Evolutionary conservation across 2,888 invertebrate genomes (phyloP), one percentile per base, ranked within the genome.

Genomic region (Onthophagus sagittarius): DNA sequence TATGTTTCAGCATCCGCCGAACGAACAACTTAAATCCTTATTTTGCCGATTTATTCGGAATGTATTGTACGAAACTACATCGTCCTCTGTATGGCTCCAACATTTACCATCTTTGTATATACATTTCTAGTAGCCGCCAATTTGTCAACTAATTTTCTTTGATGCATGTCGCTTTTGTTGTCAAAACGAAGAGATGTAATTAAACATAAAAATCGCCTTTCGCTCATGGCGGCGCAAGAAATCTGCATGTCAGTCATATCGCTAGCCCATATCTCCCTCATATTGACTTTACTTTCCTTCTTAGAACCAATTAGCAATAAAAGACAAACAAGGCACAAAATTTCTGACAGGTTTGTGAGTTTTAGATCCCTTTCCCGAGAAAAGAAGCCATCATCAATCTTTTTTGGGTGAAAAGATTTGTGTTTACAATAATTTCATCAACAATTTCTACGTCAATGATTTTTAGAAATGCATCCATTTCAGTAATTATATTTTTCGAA

Each of bases 121-220:
- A n/a, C n/a, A 6, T 63, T 70, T 15, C 13, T n/a, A n/a, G n/a
- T n/a, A n/a, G n/a, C n/a, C n/a, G n/a, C n/a, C n/a, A n/a, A n/a
- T n/a, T 23, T n/a, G 62, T 62, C 53, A 70, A 33, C 69, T 63
- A 23, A 76, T 77, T 33, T 67, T n/a, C 75, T 70, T 64, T 76
- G 71, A 69, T 73, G 73, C 64, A 70, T 31, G 5, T 65, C 72
- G 13, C 63, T 64, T 13, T 32, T 71, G 64, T 80, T 76, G 69
- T 77, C 77, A 70, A 79, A 79, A 71, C 77, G 71, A 73, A 79
- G 70, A 74, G 72, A 75, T 70, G 74, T 39, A 23, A 74, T 65
- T 3, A 77, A 63, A 75, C 76, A 77, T 23, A 74, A 72, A 73
- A 80, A 80, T 53, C 78, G 31, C 69, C 74, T 77, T 11, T 62